Base-by-base conservation (phyloP, 92 coral and sea anemone genomes). In the Porites cylindrica region DNA sequence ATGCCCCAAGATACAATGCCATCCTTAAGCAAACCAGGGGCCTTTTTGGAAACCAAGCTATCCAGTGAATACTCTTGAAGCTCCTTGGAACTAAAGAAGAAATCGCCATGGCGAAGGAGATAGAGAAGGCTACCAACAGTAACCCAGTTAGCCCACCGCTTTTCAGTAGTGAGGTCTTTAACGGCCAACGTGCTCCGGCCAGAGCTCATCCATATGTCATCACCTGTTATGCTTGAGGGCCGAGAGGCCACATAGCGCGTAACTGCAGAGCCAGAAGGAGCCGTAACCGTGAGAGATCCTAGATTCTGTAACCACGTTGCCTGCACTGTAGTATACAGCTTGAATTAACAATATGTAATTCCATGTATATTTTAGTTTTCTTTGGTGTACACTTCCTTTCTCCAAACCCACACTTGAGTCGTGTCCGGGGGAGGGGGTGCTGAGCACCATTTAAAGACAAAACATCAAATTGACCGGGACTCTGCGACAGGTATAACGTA, bases 61-160 rank as follows among this genome's bases (percentile, higher is more conserved):
- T 82, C 7, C 92, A 83, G 51, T 51, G 67, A 3, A 32, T 89
- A 7, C 72, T 76, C 10, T 56, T 82, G 6, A 71, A 89, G 53
- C 75, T 89, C 32, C 66, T 89, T n/a, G 88, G 92, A 4, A 38
- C 87, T 16, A 83, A 82, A 66, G 85, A 89, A 43, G 92, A 89
- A 12, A 79, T 89, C 19, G 88, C 62, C 72, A 72, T 82, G 11
- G 54, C 92, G 3, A 89, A 76, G 32, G 89, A 85, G 65, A 76
- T 85, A 50, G 81, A 76, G 7, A 76, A 85, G 38, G 82, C 89
- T 47, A 52, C 72, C 0, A 85, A 85, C 29, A 54, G 66, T 59
- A 3, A 7, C 51, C 58, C 66, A 18, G 23, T 67, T 11, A 20
- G 23, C 58, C 67, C 82, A 10, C 53, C 63, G 18, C 24, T 64